phyloP scores from a whole-genome alignment of 2,888 invertebrate genomes.

The Amphipyra tragopoginis region DNA sequence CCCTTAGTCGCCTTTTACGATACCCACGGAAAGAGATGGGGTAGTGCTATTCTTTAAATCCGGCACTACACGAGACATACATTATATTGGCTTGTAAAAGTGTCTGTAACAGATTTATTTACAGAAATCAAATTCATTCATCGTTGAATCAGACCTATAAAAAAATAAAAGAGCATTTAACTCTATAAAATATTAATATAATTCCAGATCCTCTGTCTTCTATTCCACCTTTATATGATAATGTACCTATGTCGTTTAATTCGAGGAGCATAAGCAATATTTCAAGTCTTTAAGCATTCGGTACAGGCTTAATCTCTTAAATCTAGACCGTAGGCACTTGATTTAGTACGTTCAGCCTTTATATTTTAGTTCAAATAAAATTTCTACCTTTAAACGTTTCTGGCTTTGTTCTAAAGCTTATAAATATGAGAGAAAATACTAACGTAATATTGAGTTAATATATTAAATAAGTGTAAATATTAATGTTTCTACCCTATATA shows the following conservation, averaged over 20 bases:
- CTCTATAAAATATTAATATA: constrained; percentile 12
- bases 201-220: constrained; percentile 7
- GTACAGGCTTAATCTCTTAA: constrained; percentile 50
- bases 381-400: constrained; percentile 8
- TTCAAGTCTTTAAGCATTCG: constrained; percentile 43
- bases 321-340: constrained; percentile 48
- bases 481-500: too few relatives aligned
- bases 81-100: too few relatives aligned
- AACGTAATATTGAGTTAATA: too few relatives aligned
- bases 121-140: too few relatives aligned
- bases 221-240: constrained; percentile 34
- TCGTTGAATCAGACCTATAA: too few relatives aligned
- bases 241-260: constrained; percentile 45
- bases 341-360: constrained; percentile 47
- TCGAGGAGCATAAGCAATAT: constrained; percentile 48
- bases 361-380: constrained; percentile 30
- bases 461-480: too few relatives aligned
- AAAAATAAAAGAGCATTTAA: not conserved
- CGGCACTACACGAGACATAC: too few relatives aligned
- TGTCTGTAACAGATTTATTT: too few relatives aligned
- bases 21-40: too few relatives aligned
- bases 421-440: not conserved
- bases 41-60: too few relatives aligned
- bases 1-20: too few relatives aligned
- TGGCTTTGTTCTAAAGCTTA: constrained; percentile 12